Evolutionary conservation across 2,797 vertebrate species (phyloP), one percentile per base, ranked within the genome.

Genomic region (Halcyon chelicuti): DNA sequence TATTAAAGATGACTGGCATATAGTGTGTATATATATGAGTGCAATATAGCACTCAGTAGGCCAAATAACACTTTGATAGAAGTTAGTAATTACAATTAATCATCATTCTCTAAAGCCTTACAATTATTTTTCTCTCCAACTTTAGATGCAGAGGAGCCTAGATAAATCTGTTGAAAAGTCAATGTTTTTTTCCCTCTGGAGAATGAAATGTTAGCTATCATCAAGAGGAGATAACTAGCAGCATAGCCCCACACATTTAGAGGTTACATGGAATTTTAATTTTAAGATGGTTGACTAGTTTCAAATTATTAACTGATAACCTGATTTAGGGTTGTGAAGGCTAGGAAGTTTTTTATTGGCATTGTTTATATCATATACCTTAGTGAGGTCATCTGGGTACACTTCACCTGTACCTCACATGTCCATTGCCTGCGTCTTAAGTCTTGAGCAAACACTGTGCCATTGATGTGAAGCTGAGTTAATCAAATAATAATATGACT

Each of bases 151-250:
- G 23, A 79, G 42, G 51, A 66, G 4, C 10, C 31, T 63, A 42
- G 9, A 35, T 54, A 26, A 66, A 39, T 62, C 25, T 47, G 4
- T 20, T 77, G 57, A 77, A 83, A 66, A 77, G 5, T 14, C 4
- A 0, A 7, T 4, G 0, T 0, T 5, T 63, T 62, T 61, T 42
- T 10, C 7, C n/a, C 11, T 68, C 15, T 72, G 14, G 14, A 62
- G 15, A 46, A 76, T 47, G 5, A 93, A 72, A 46, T 65, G 7
- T 6, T 46, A 54, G 19, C 14, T 66, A 7, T 28, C 73, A 33
- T 74, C 70, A 67, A 57, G 28, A 49, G 17, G 46, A 65, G 28
- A 52, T 20, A 52, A 35, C 33, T 52, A 73, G 47, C 6, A 23
- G 12, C 3, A 7, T 14, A 72, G 16, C 7, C 18, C 4, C 14